These are phyloP conservation scores for Paracanthobrama guichenoti DNA, from an alignment of 2,113 vertebrate species.

Conservation along the genomic window DNA sequence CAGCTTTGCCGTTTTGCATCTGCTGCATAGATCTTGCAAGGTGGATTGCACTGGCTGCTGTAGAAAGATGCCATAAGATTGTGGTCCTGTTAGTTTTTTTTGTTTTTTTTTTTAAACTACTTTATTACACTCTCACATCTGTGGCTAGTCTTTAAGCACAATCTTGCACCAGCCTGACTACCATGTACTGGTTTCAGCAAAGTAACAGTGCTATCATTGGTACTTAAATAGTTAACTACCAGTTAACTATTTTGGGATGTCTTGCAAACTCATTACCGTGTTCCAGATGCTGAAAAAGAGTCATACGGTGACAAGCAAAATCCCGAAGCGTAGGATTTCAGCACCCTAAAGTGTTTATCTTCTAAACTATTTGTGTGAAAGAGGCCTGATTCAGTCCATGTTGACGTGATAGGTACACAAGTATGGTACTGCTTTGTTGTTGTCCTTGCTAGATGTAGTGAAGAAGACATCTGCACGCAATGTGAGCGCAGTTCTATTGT, in stretches of 20 bases:
- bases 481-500: slow-evolving; percentile 51
- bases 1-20: background rate
- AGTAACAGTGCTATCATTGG: slow-evolving; percentile 25
- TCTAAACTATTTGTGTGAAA: slow-evolving; percentile 51
- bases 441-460: slow-evolving; percentile 41
- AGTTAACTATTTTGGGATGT: slow-evolving; percentile 54
- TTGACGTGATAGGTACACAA: slow-evolving; percentile 43
- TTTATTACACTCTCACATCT: slow-evolving; percentile 31
- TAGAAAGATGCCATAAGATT: slow-evolving; percentile 3
- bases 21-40: slow-evolving; percentile 10
- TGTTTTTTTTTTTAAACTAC: slow-evolving; percentile 10
- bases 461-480: slow-evolving; percentile 65
- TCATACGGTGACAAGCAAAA: slow-evolving; percentile 39
- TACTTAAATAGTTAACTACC: slow-evolving; percentile 50
- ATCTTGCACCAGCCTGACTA: slow-evolving; percentile 22
- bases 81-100: slow-evolving; percentile 1
- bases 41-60: slow-evolving; percentile 26
- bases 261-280: slow-evolving; percentile 33
- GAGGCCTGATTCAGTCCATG: slow-evolving; percentile 42
- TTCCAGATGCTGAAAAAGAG: slow-evolving; percentile 51
- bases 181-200: slow-evolving; percentile 33
- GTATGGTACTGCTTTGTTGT: slow-evolving; percentile 33
- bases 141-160: background rate
- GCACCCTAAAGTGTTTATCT: slow-evolving; percentile 45
- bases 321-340: slow-evolving; percentile 29